A percentile compares a stretch with the other conserved stretches of the same genome.
Evolutionary conservation across 1,140 invertebrate genomes (phyloP).

Genomic region (Pollicipes pollicipes): DNA sequence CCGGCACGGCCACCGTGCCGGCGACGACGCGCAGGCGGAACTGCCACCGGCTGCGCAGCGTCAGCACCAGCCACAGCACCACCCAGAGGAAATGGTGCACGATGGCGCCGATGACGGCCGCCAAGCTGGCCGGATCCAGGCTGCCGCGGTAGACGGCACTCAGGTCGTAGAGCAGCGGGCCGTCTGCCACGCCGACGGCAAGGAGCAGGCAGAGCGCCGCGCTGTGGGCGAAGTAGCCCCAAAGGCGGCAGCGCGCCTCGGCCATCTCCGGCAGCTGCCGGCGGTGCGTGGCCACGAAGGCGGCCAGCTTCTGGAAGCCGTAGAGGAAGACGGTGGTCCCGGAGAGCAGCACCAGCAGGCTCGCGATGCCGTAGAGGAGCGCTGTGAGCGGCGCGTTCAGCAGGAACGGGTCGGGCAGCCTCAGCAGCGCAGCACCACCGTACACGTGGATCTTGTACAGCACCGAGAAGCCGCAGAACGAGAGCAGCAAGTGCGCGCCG

Average conservation of each 20-base stretch:
- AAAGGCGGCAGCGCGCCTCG: slow-evolving; percentile 23
- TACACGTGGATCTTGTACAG: slow-evolving; percentile 65
- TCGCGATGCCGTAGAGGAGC: slow-evolving; percentile 46
- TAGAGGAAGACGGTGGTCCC: slow-evolving; percentile 62
- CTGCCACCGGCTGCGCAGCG: slow-evolving; percentile 52
- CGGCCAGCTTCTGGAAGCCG: slow-evolving; percentile 51
- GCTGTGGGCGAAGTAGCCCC: slow-evolving; percentile 60
- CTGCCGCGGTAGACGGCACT: slow-evolving; percentile 55
- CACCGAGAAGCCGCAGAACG: slow-evolving; percentile 51
- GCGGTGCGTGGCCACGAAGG: slow-evolving; percentile 35
- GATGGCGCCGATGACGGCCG: slow-evolving; percentile 43
- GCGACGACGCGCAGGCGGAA: slow-evolving; percentile 52
- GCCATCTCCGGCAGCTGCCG: slow-evolving; percentile 19
- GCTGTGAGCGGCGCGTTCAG: slow-evolving; percentile 49
- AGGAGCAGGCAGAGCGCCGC: slow-evolving; percentile 54
- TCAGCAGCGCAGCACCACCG: slow-evolving; percentile 41
- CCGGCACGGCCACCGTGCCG: slow-evolving; percentile 36
- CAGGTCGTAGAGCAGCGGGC: slow-evolving; percentile 59
- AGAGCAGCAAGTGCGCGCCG: slow-evolving; percentile 46
- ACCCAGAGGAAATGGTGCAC: slow-evolving; percentile 56
- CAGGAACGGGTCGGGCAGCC: slow-evolving; percentile 42
- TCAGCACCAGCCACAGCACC: slow-evolving; percentile 55
- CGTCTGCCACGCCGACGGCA: slow-evolving; percentile 49
- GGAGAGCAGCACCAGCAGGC: slow-evolving; percentile 48
- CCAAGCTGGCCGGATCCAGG: slow-evolving; percentile 49